A percentile compares a stretch with the other conserved stretches of the same genome.
Evolutionary conservation across 2,113 vertebrate species (phyloP).

Genomic region (Boulengerochromis microlepis): DNA sequence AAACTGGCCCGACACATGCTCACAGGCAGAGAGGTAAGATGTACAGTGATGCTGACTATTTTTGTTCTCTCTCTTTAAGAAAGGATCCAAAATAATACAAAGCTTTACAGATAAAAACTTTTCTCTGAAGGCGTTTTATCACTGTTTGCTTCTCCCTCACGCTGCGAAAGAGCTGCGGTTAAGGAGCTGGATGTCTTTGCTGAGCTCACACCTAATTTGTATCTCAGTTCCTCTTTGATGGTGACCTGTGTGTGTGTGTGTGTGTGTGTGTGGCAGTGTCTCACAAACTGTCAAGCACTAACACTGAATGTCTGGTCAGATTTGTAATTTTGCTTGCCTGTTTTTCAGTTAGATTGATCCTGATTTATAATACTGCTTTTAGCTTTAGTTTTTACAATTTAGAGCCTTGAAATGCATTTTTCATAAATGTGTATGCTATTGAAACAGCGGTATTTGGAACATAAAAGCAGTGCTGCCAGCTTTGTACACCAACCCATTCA

Average conservation of each 20-base stretch:
- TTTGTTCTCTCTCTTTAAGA: background rate
- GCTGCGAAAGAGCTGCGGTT: background rate
- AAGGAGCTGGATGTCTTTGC: background rate
- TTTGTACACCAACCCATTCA: background rate
- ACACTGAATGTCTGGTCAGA: background rate
- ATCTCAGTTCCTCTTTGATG: background rate
- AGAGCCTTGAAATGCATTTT: background rate
- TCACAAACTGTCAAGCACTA: background rate
- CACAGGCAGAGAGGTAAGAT: conserved; percentile 92
- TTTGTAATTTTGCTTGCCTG: background rate
- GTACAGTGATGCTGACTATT: background rate
- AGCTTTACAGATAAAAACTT: background rate
- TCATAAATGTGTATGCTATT: background rate
- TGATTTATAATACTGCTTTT: background rate
- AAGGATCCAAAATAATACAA: background rate
- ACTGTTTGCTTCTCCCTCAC: background rate
- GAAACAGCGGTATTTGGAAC: background rate
- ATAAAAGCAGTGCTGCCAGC: background rate
- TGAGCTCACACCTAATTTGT: background rate
- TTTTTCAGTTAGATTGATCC: background rate
- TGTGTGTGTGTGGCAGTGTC: background rate
- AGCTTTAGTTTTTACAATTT: background rate
- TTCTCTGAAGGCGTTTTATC: background rate
- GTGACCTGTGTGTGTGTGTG: background rate
- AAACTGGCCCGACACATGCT: conserved; percentile 95